Conservation (phyloP, 2,888 invertebrate species). For the Sisyra nigra region DNA sequence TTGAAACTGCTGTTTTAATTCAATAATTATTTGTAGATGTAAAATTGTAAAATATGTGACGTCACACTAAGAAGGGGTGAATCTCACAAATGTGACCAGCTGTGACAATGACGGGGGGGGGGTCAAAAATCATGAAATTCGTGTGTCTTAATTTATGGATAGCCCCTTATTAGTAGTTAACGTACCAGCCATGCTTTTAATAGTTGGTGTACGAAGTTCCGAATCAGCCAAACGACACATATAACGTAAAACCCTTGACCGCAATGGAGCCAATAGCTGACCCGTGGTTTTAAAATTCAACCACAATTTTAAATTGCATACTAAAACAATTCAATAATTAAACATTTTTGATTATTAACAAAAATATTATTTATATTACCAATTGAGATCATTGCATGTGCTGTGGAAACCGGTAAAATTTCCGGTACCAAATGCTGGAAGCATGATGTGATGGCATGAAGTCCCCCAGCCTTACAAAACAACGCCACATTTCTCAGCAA, state of each 20-base stretch:
- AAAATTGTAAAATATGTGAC: too few relatives aligned
- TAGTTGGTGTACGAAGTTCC: conserved; percentile 73
- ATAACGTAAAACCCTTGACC: conserved; percentile 74
- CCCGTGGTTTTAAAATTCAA: conserved; percentile 81
- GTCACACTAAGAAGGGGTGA: too few relatives aligned
- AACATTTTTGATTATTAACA: too few relatives aligned
- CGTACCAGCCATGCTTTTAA: conserved; percentile 80
- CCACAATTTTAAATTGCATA: conserved; percentile 87
- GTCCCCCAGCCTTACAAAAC: conserved; percentile 83
- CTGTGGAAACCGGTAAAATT: conserved; percentile 68
- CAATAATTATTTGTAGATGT: too few relatives aligned
- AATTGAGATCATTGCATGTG: conserved; percentile 82
- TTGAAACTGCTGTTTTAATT: too few relatives aligned
- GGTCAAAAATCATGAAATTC: too few relatives aligned
- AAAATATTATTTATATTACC: too few relatives aligned
- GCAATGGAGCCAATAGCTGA: conserved; percentile 73
- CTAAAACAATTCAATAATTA: conserved; percentile 21
- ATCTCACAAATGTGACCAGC: too few relatives aligned
- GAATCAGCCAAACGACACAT: conserved; percentile 90
- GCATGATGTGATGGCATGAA: conserved; percentile 72
- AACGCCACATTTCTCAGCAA: conserved; percentile 81
- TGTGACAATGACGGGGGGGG: too few relatives aligned
- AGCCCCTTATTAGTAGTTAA: too few relatives aligned
- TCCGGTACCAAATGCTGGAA: conserved; percentile 62
- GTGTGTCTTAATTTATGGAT: too few relatives aligned